Base-by-base conservation (phyloP, 2,113 vertebrate species). In the Herpetotheres cachinnans region DNA sequence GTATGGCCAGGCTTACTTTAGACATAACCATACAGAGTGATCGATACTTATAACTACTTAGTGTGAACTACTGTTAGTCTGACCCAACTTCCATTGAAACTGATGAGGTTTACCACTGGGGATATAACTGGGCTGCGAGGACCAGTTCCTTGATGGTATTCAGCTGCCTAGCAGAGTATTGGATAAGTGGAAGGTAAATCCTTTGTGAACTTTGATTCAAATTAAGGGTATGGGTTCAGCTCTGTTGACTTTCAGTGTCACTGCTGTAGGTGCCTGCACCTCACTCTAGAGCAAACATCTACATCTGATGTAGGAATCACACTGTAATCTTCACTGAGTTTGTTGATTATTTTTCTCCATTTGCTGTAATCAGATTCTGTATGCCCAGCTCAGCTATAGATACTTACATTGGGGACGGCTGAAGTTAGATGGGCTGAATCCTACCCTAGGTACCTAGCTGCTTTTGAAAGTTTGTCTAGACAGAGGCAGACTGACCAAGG, bases 221-320 rank as follows among this genome's bases (percentile, higher is more conserved):
- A 32, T 38, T 59, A 79, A 71, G 10, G 14, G 18, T 52, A 10
- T 59, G 26, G 5, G 10, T 58, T 86, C 70, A 88, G 22, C 32
- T 73, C 26, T 55, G 32, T 15, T 59, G 69, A 49, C 15, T 83
- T 77, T 22, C 72, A 58, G 7, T 16, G 10, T 62, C 13, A 25
- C 8, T 77, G 36, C 27, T 84, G 16, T 55, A 71, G 73, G 15
- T 46, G 13, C 24, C 52, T 67, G 19, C 8, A 32, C 15, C 13
- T 66, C 40, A 7, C 30, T 46, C 15, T 36, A 67, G 16, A 81
- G 22, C 11, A 84, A 89, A 36, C 3, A 16, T 27, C 26, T 72
- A 25, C 10, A 49, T 50, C 29, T 0, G 0, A 32, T 27, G 5
- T 32, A 84, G 65, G 61, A 90, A 65, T 15, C 0, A 1, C 29